Conservation (phyloP, 2,888 invertebrate genomes). For the Chaetoderma sp. region DNA sequence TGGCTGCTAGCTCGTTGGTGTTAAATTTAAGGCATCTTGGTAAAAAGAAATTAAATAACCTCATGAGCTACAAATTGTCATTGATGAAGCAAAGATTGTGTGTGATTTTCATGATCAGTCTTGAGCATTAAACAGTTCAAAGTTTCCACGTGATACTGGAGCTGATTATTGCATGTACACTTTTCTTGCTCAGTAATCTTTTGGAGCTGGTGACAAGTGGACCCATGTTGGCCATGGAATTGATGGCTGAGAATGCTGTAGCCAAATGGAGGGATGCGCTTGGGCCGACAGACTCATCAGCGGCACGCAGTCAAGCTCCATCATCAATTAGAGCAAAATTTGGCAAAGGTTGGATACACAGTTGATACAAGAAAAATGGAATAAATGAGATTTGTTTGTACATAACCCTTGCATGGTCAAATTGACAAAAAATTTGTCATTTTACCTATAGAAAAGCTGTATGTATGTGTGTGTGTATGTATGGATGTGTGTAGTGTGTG, state of each 20-base stretch:
- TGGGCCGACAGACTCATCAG: slow-evolving; percentile 71
- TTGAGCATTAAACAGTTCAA: no score
- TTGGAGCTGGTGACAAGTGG: slow-evolving; percentile 78
- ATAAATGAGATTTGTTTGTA: neutral
- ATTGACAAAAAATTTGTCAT: neutral
- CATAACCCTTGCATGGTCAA: neutral
- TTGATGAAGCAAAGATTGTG: no score
- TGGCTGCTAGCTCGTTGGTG: no score
- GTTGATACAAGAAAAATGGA: no score
- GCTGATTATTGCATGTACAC: no score
- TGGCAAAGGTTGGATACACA: slow-evolving; percentile 58
- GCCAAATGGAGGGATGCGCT: slow-evolving; percentile 74
- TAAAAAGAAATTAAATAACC: no score
- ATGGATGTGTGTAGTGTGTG: neutral
- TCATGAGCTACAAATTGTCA: no score
- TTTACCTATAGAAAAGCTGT: neutral
- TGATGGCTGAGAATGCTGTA: slow-evolving; percentile 80
- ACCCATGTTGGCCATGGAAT: slow-evolving; percentile 79
- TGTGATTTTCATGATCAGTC: no score
- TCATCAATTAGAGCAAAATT: slow-evolving; percentile 60
- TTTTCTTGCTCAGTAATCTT: slow-evolving; percentile 71
- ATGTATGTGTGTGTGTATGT: neutral
- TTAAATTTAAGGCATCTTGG: no score
- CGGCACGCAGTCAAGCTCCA: slow-evolving; percentile 56
- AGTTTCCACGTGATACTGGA: no score